These are phyloP conservation scores for Himalopsyche japonica DNA, from an alignment of 2,888 invertebrate genomes.

Conservation along the genomic window DNA sequence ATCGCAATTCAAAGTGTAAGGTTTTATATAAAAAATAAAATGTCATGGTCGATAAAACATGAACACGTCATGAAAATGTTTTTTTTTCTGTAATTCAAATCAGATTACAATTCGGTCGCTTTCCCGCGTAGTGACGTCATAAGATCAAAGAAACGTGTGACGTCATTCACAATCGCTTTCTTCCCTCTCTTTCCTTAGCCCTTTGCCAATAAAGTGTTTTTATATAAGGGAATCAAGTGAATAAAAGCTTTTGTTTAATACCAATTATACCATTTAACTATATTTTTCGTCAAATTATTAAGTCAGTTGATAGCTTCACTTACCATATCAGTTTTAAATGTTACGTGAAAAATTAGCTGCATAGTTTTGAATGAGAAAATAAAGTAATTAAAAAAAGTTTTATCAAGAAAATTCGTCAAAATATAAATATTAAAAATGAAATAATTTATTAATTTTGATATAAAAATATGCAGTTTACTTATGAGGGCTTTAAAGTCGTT, in stretches of 20 bases:
- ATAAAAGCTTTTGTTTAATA: background rate
- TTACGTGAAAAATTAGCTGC: no score
- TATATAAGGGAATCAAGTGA: background rate
- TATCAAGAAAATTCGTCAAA: no score
- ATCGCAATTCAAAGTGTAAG: background rate
- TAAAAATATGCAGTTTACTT: no score
- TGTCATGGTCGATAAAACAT: background rate
- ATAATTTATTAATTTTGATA: no score
- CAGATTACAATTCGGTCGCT: background rate
- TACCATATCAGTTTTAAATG: no score
- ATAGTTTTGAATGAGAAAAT: no score
- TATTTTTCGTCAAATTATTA: no score
- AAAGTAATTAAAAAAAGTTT: no score
- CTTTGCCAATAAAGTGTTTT: background rate
- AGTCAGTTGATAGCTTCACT: no score
- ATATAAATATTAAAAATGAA: no score
- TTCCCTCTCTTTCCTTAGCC: background rate
- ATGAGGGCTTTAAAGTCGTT: no score
- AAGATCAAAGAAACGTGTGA: constrained; percentile 2
- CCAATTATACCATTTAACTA: no score
- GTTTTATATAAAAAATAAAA: background rate
- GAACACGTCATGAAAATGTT: background rate
- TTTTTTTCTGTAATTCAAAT: background rate
- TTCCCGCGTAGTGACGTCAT: constrained; percentile 2
- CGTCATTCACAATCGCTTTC: background rate